These are phyloP conservation scores for Pteronura brasiliensis DNA, from an alignment of 2,113 vertebrate species.

Conservation along the genomic window DNA sequence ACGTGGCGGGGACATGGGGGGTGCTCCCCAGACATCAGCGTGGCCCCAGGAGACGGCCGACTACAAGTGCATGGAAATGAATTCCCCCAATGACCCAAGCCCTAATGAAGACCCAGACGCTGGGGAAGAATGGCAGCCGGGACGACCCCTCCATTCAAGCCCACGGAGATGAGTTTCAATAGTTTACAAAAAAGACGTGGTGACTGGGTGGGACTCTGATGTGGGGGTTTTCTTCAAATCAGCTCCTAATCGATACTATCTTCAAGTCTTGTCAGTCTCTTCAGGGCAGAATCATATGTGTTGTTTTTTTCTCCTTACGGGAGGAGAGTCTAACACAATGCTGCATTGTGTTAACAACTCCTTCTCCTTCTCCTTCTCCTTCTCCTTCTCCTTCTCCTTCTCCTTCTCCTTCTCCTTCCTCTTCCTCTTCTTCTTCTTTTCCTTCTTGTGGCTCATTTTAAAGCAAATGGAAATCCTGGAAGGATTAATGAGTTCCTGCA, in stretches of 20 bases:
- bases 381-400: no score
- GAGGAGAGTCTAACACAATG: background rate
- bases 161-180: no score
- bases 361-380: no score
- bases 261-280: no score
- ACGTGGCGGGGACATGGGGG: rapidly evolving
- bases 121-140: rapidly evolving
- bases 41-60: no score
- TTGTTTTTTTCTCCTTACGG: background rate
- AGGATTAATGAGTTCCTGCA: background rate
- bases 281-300: background rate
- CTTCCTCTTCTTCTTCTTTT: background rate
- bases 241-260: rapidly evolving
- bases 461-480: background rate
- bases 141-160: background rate
- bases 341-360: background rate
- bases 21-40: background rate
- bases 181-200: background rate
- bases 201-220: rapidly evolving
- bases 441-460: background rate
- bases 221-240: no score
- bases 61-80: rapidly evolving
- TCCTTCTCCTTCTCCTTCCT: background rate
- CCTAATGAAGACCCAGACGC: rapidly evolving
- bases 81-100: no score